Conservation (phyloP, 2,113 vertebrate genomes). For the Eublepharis macularius region DNA sequence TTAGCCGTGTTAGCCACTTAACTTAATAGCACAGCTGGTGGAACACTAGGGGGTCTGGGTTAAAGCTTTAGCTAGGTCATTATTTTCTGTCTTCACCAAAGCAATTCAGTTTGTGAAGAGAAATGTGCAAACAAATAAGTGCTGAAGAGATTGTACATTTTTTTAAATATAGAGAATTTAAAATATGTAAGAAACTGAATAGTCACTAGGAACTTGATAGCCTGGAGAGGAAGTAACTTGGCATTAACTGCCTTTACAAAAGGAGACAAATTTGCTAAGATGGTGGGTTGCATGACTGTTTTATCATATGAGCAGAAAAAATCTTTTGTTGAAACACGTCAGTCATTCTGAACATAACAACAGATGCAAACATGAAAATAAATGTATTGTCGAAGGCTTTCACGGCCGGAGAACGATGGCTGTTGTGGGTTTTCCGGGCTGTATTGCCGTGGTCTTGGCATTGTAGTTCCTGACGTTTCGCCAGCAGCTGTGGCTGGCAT, state of each 20-base stretch:
- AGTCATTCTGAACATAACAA: slow-evolving; percentile 24
- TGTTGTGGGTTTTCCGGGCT: too few relatives aligned
- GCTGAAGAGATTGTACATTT: slow-evolving; percentile 43
- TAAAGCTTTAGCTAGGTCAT: slow-evolving; percentile 68
- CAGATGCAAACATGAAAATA: slow-evolving; percentile 47
- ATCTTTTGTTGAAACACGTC: slow-evolving; percentile 45
- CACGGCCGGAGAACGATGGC: too few relatives aligned
- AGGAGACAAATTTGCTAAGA: slow-evolving; percentile 17
- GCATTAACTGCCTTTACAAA: slow-evolving; percentile 23
- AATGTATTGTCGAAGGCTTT: too few relatives aligned
- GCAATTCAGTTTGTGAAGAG: slow-evolving; percentile 64
- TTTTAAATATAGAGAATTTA: slow-evolving; percentile 51
- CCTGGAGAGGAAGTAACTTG: slow-evolving; percentile 46
- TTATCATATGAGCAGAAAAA: slow-evolving; percentile 35
- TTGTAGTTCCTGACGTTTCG: too few relatives aligned
- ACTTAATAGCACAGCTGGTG: slow-evolving; percentile 73
- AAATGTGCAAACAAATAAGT: slow-evolving; percentile 68
- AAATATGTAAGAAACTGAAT: slow-evolving; percentile 34
- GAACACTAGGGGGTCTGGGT: slow-evolving; percentile 61
- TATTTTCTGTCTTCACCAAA: slow-evolving; percentile 73
- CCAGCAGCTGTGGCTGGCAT: too few relatives aligned
- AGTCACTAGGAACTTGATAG: slow-evolving; percentile 35
- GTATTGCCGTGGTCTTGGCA: too few relatives aligned
- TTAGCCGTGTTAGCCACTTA: too few relatives aligned
- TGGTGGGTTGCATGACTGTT: slow-evolving; percentile 11